Base-by-base conservation (phyloP, 2,113 vertebrate genomes). In the Notothenia rossii region DNA sequence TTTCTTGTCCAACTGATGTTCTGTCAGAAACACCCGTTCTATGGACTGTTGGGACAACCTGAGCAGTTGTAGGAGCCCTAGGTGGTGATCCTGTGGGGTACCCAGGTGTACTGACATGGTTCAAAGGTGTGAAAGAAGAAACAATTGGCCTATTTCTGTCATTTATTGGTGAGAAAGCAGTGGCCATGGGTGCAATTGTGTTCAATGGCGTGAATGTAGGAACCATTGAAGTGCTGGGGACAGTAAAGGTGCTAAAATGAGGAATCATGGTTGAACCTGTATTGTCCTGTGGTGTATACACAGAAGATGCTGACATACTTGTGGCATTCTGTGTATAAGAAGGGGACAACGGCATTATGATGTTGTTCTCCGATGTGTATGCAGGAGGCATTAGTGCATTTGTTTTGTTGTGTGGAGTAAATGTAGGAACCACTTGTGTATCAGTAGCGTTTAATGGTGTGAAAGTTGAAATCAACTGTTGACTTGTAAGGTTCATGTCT, bases 361-460 rank as follows among this genome's bases (percentile, higher is more conserved):
- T 75, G 80, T 43, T 83, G 56, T 82, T 89, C 55, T 93, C 90
- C 14, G 88, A 76, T 6, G 89, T 61, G 75, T 90, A 93, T 2
- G 72, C 13, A 43, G 86, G 61, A 71, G 88, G 50, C 68, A 93
- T 89, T 13, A 90, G 67, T 61, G 91, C 49, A 67, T 86, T 90
- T 66, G 85, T 85, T 60, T 90, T 90, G 75, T 88, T 88, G 69
- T 86, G 90, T 50, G 85, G 91, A 5, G 89, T 88, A 77, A 89
- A 93, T 33, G 90, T 94, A 46, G 90, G 89, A 56, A 92, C 92
- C 40, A 93, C 91, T 87, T 92, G 90, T 36, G 89, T 91, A 66
- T 93, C 91, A 18, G 90, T 90, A 14, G 88, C 85, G 63, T 91
- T 94, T 15, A 92, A 18, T 15, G 92, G 70, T n/a, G 91, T 88